These are phyloP conservation scores for Microctenopoma stevenorrisi DNA, from an alignment of 2,797 vertebrate species.

Conservation along the genomic window DNA sequence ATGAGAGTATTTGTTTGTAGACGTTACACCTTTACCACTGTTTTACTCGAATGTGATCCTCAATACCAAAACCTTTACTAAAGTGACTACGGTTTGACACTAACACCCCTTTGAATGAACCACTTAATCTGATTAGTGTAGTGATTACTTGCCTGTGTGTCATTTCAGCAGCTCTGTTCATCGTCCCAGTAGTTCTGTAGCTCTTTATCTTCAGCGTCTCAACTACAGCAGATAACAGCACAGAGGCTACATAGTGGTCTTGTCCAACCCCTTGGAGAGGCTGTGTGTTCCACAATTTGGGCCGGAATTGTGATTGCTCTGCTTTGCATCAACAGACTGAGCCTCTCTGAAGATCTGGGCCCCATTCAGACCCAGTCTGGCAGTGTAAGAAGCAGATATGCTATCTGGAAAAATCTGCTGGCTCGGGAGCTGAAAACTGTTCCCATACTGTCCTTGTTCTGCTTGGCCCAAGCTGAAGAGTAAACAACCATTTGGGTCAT, in stretches of 20 bases:
- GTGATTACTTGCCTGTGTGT: slow-evolving; percentile 69
- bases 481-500: slow-evolving; percentile 49
- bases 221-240: slow-evolving; percentile 60
- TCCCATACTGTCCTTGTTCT: slow-evolving; percentile 61
- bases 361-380: slow-evolving; percentile 44
- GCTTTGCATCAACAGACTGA: slow-evolving; percentile 66
- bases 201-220: slow-evolving; percentile 57
- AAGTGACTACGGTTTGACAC: no score
- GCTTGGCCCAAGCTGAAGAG: slow-evolving; percentile 36
- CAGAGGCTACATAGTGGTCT: slow-evolving; percentile 38
- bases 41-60: no score
- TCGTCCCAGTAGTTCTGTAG: slow-evolving; percentile 39
- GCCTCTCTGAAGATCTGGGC: slow-evolving; percentile 55
- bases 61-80: no score
- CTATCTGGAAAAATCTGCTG: slow-evolving; percentile 76
- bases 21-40: no score
- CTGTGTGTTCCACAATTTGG: slow-evolving; percentile 48
- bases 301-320: slow-evolving; percentile 60
- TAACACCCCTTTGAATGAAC: slow-evolving; percentile 49
- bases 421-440: slow-evolving; percentile 58
- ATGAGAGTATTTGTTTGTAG: no score
- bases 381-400: slow-evolving; percentile 69
- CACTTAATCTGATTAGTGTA: slow-evolving; percentile 70
- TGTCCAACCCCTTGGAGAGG: slow-evolving; percentile 22
- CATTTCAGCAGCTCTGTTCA: slow-evolving; percentile 58